Percentiles rank a stretch among this genome's conserved stretches.
phyloP scores from a whole-genome alignment of 2,797 vertebrate genomes.

The Liasis olivaceus region DNA sequence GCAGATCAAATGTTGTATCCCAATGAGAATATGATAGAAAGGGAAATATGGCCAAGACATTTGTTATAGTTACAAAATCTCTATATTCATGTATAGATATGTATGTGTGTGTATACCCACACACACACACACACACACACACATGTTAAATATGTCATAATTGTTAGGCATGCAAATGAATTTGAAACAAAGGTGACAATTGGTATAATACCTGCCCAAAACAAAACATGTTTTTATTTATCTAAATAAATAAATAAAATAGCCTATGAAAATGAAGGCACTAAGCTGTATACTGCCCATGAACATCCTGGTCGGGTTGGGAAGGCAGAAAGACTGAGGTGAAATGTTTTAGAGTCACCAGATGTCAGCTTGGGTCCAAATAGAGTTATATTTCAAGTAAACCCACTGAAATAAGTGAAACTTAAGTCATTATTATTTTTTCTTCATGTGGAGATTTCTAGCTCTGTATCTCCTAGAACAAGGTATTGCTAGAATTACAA shows the following conservation, averaged over 20 bases:
- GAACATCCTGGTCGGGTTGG: not conserved
- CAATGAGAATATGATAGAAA: not conserved
- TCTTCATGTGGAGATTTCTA: not conserved
- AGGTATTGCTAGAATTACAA: not conserved
- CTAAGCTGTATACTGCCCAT: not conserved
- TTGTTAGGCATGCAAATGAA: not conserved
- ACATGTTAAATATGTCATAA: not conserved
- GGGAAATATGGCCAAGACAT: not conserved
- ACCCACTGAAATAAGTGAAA: not conserved
- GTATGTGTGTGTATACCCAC: not conserved
- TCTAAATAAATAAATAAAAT: too few species aligned
- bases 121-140: not conserved
- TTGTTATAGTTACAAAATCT: not conserved
- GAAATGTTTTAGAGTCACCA: not conserved
- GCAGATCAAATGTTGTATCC: not conserved
- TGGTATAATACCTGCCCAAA: not conserved
- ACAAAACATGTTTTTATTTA: not conserved
- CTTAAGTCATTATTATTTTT: not conserved
- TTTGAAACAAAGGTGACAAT: not conserved
- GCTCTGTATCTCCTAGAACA: not conserved
- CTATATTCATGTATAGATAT: not conserved
- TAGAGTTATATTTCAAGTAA: not conserved
- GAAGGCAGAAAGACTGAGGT: not conserved
- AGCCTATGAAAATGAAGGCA: not conserved
- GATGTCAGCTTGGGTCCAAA: not conserved